phyloP scores from a whole-genome alignment of 2,797 vertebrate genomes.

The Tenualosa ilisha region DNA sequence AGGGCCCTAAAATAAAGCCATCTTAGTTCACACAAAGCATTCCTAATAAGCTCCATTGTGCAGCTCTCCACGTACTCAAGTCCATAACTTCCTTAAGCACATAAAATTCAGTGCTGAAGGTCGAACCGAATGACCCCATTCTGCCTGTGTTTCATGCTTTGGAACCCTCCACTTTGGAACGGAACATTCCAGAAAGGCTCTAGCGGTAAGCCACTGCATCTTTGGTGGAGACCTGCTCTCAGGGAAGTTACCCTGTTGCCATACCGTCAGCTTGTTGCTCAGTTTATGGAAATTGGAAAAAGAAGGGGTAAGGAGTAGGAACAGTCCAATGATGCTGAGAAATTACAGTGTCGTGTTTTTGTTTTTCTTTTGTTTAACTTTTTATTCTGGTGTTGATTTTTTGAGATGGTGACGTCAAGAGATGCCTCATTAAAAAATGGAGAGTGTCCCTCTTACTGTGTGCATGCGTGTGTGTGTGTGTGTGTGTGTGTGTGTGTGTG shows the following conservation, averaged over 20 bases:
- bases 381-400: constrained; percentile 2
- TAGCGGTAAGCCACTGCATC: constrained; percentile 12
- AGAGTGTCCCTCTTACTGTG: background rate
- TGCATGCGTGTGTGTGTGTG: too few relatives aligned
- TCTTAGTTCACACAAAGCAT: background rate
- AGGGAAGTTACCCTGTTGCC: background rate
- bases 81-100: background rate
- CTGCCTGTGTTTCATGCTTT: background rate
- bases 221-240: background rate
- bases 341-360: background rate
- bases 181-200: constrained; percentile 17
- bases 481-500: background rate
- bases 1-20: constrained; percentile 7
- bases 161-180: constrained; percentile 1
- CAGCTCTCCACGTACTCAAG: background rate
- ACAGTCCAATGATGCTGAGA: background rate
- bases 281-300: background rate
- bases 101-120: background rate
- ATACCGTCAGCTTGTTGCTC: background rate
- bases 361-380: background rate
- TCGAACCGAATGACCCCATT: constrained; percentile 7
- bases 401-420: background rate
- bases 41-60: background rate
- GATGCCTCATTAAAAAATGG: background rate
- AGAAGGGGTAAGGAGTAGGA: background rate